These are phyloP conservation scores for Paralichthys olivaceus DNA, from an alignment of 2,113 vertebrate species.

Conservation along the genomic window DNA sequence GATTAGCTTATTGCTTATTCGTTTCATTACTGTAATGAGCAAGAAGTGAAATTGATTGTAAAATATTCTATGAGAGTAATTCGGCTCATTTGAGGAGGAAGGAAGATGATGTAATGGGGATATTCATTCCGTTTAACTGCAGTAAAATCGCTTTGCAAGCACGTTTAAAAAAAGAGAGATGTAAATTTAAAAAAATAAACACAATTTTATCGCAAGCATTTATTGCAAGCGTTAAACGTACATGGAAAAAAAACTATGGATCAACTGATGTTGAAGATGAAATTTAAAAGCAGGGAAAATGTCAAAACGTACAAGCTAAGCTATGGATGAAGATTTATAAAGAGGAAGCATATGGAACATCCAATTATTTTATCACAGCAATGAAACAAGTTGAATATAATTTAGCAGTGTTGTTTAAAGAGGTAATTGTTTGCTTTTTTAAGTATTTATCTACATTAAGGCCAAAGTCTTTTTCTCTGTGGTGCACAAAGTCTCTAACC, in stretches of 20 bases:
- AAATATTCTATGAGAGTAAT: slow-evolving; percentile 34
- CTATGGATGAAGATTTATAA: no score
- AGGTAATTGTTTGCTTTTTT: no score
- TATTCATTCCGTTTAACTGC: neutral
- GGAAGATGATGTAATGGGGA: slow-evolving; percentile 19
- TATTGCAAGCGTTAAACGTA: no score
- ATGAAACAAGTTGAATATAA: no score
- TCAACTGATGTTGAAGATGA: no score
- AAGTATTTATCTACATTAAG: no score
- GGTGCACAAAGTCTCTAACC: slow-evolving; percentile 73
- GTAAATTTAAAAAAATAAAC: neutral
- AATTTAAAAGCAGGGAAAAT: no score
- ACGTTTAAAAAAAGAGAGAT: neutral
- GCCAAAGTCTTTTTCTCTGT: no score
- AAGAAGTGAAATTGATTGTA: slow-evolving; percentile 44
- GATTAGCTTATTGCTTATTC: slow-evolving; percentile 45
- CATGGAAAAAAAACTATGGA: no score
- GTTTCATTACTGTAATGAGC: slow-evolving; percentile 57
- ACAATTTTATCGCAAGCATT: neutral
- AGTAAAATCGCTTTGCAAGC: neutral
- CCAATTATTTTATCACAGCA: no score
- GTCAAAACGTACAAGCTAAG: no score
- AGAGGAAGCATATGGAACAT: neutral
- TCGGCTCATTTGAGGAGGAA: slow-evolving; percentile 34
- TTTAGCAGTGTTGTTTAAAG: no score